Evolutionary conservation across 2,797 vertebrate species (phyloP), one percentile per base, ranked within the genome.

Genomic region (Apogon talboti): DNA sequence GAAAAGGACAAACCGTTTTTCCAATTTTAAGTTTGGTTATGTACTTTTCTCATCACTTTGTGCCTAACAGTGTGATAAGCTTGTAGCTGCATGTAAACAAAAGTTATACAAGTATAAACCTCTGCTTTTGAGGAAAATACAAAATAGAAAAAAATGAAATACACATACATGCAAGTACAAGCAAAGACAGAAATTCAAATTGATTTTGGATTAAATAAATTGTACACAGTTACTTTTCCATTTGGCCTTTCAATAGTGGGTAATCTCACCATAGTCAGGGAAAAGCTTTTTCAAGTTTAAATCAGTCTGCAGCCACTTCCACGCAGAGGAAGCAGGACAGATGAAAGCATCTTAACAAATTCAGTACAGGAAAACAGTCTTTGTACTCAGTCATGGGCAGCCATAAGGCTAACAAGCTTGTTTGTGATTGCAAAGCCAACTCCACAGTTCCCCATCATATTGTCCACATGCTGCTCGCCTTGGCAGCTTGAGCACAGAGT

Each of bases 401-500:
- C 60, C 65, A 47, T 44, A 33, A 70, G 42, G 56, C 45, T 59
- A 77, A 78, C 63, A 74, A 69, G 75, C 69, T 73, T 82, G 63
- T 74, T 68, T 79, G 57, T 71, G 66, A 70, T 76, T 71, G 62
- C 70, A 76, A 69, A 76, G 64, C 16, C 38, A 49, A 50, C 63
- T 68, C 61, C 53, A 41, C 69, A 16, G 68, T 75, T 53, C 14
- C 72, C 43, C 46, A 68, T 63, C 60, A 61, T 3, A 18, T 28
- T 35, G 65, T 74, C 7, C 35, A 53, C 64, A 53, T 65, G 73
- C 80, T 53, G 64, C 67, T 76, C 35, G 5, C 11, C 61, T 52
- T 79, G 66, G 61, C 75, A 72, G 53, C 42, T 63, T 40, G 24
- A 35, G 48, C n/a, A 21, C 30, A 4, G 3, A 48, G 38, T 78